These are phyloP conservation scores for Capitulum mitella DNA, from an alignment of 2,888 invertebrate genomes.

Conservation along the genomic window DNA sequence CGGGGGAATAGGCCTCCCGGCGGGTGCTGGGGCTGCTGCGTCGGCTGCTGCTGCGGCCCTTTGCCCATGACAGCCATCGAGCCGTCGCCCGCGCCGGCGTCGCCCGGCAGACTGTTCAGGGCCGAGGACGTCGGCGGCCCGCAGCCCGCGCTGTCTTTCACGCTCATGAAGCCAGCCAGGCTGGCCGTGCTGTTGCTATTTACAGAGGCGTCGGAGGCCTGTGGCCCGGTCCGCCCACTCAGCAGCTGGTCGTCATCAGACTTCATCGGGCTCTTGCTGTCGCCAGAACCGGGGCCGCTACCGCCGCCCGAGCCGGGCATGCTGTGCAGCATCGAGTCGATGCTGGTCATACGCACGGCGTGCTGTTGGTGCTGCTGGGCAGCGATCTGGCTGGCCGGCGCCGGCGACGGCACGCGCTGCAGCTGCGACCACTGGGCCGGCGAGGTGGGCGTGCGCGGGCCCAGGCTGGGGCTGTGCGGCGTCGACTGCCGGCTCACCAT, in stretches of 20 bases:
- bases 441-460: conserved; percentile 17
- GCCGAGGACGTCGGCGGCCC: neutral
- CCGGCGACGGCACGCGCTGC: conserved; percentile 22
- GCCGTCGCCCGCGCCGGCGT: neutral
- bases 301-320: neutral
- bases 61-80: neutral
- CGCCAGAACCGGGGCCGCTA: neutral
- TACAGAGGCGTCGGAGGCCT: neutral
- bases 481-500: neutral
- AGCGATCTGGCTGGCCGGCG: conserved; percentile 21
- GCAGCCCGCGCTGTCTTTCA: neutral
- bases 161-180: conserved; percentile 7
- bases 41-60: neutral
- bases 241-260: neutral
- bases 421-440: conserved; percentile 22
- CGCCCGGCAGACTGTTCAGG: neutral
- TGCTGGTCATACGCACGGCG: conserved; percentile 21
- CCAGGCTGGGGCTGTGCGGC: conserved; percentile 13
- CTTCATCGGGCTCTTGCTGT: neutral
- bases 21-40: neutral
- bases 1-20: neutral
- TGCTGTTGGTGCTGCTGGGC: conserved; percentile 19
- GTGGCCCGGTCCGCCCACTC: neutral
- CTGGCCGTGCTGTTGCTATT: neutral
- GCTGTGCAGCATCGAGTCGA: conserved; percentile 20